Evolutionary conservation across 2,888 invertebrate genomes (phyloP).

Genomic region (Agrotis puta): DNA sequence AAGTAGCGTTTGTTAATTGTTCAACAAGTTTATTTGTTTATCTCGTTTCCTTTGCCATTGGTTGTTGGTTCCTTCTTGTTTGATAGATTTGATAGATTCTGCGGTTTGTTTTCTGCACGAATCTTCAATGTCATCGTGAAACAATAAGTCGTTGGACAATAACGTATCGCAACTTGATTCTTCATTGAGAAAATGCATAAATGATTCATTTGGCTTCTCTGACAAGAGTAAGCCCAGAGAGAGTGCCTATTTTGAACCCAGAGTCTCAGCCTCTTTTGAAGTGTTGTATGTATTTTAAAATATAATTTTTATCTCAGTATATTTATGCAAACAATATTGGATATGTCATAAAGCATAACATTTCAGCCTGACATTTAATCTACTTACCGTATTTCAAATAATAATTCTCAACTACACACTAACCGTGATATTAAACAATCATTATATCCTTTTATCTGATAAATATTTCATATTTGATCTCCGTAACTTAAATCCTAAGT

Average conservation of each 20-base stretch:
- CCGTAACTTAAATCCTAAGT: slow-evolving; percentile 27
- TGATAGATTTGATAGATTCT: background rate
- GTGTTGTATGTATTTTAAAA: background rate
- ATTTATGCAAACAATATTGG: background rate
- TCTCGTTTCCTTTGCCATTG: background rate
- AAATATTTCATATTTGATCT: slow-evolving; percentile 43
- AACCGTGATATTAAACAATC: slow-evolving; percentile 36
- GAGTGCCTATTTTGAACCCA: too few species aligned
- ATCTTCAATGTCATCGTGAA: slow-evolving; percentile 3
- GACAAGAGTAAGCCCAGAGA: background rate
- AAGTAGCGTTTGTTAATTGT: slow-evolving; percentile 26
- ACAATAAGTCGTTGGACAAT: slow-evolving; percentile 27
- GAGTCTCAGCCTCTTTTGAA: background rate
- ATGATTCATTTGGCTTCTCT: background rate
- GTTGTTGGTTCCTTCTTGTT: background rate
- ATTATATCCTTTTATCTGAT: slow-evolving; percentile 23
- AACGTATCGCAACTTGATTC: slow-evolving; percentile 16
- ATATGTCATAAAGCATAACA: background rate
- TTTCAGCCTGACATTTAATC: too few species aligned
- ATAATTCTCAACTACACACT: slow-evolving; percentile 20
- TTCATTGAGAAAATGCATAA: background rate
- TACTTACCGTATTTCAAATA: slow-evolving; percentile 11
- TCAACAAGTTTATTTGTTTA: background rate
- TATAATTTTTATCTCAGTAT: background rate
- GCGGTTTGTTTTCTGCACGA: background rate